phyloP scores from a whole-genome alignment of 2,797 vertebrate species.

The Catharus ustulatus region DNA sequence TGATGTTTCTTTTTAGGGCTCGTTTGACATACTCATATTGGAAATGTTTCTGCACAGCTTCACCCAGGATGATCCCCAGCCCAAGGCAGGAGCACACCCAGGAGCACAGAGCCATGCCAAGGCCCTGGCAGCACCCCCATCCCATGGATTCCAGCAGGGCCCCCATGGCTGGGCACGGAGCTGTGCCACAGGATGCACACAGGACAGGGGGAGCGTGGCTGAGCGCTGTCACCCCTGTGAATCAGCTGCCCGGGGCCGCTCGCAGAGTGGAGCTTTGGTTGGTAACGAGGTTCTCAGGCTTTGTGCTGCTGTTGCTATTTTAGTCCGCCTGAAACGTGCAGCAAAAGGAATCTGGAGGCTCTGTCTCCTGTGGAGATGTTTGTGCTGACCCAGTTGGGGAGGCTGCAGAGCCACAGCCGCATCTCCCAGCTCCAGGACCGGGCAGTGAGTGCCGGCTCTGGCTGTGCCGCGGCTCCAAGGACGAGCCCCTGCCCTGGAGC shows the following conservation, averaged over 20 bases:
- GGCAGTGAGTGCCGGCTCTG: not conserved
- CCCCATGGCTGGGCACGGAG: fast-evolving
- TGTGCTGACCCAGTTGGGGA: constrained; percentile 51
- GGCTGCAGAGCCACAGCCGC: not conserved
- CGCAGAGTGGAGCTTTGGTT: not conserved
- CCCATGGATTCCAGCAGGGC: fast-evolving
- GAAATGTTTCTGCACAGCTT: not conserved
- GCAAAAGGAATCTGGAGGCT: constrained; percentile 25
- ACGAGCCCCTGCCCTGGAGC: fast-evolving
- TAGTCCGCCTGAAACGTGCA: not conserved
- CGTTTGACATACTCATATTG: not conserved
- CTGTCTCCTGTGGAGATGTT: constrained; percentile 36
- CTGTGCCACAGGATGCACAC: not conserved
- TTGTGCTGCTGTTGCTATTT: constrained; percentile 48
- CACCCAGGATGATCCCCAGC: not conserved
- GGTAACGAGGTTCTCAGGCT: constrained; percentile 39
- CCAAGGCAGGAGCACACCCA: fast-evolving
- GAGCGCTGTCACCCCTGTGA: not conserved
- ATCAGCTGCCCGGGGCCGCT: not conserved
- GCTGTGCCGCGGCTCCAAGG: not conserved
- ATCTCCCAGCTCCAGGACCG: not conserved
- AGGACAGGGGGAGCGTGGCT: not conserved
- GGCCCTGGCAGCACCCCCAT: not conserved
- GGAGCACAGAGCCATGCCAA: not conserved
- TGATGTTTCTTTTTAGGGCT: not conserved